These are phyloP conservation scores for Apolygus lucorum DNA, from an alignment of 1,140 invertebrate genomes.

Conservation along the genomic window DNA sequence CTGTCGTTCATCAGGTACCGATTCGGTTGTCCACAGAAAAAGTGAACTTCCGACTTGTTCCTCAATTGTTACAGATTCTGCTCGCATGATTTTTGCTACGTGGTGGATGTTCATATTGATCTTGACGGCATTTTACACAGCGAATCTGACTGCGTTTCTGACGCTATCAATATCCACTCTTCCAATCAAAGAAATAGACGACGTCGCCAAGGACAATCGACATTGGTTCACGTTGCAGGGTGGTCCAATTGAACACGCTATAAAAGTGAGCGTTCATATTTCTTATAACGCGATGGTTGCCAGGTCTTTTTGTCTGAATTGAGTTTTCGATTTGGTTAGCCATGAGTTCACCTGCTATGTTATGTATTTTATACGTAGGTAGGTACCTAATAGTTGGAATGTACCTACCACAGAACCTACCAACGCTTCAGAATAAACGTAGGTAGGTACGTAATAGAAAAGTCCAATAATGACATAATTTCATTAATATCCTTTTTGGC, in stretches of 20 bases:
- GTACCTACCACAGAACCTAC: too few species aligned
- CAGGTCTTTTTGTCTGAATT: too few species aligned
- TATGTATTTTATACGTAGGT: too few species aligned
- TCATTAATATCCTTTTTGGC: too few species aligned
- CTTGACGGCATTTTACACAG: conserved; percentile 83
- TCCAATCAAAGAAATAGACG: conserved; percentile 56
- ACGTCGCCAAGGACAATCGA: conserved; percentile 55
- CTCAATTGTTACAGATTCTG: conserved; percentile 51
- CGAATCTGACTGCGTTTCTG: conserved; percentile 80
- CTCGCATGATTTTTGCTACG: conserved; percentile 71
- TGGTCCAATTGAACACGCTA: conserved; percentile 53
- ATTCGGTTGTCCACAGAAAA: background rate
- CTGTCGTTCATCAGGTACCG: background rate
- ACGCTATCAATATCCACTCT: conserved; percentile 74
- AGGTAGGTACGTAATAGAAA: too few species aligned
- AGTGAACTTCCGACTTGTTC: background rate
- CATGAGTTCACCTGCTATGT: too few species aligned
- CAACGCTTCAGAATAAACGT: too few species aligned
- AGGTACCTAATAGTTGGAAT: too few species aligned
- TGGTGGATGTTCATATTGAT: conserved; percentile 88
- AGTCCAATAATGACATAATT: too few species aligned
- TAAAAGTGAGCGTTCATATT: conserved; percentile 56
- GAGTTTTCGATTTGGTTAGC: too few species aligned
- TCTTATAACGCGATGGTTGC: too few species aligned
- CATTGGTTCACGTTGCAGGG: conserved; percentile 59